phyloP scores from a whole-genome alignment of 2,888 invertebrate genomes.

The Cactoblastis cactorum region DNA sequence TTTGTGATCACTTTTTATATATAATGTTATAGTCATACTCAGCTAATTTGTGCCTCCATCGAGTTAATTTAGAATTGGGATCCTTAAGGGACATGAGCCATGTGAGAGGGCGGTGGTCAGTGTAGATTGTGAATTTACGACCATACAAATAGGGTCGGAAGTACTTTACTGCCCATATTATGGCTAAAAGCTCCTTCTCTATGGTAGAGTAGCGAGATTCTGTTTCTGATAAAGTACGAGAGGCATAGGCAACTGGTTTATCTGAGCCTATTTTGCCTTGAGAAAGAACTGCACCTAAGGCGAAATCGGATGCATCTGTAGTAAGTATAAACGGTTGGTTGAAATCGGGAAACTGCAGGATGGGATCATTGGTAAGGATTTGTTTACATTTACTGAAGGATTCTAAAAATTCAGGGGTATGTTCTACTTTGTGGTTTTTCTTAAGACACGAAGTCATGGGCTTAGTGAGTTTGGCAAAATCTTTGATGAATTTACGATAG shows the following conservation, averaged over 20 bases:
- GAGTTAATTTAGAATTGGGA: neutral
- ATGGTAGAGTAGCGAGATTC: too few species aligned
- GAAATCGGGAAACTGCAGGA: neutral
- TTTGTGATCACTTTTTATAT: neutral
- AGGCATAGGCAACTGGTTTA: neutral
- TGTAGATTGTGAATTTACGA: neutral
- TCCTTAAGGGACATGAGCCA: neutral
- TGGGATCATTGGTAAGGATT: neutral
- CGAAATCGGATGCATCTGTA: neutral
- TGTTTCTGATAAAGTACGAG: neutral
- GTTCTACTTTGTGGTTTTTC: conserved; percentile 20
- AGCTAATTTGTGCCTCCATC: neutral
- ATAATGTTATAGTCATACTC: neutral
- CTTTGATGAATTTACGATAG: neutral
- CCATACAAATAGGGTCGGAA: too few species aligned
- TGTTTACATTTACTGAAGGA: conserved; percentile 16
- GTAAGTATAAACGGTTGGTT: neutral
- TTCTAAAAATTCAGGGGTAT: conserved; percentile 21
- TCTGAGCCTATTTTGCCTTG: neutral
- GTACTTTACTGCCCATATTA: too few species aligned
- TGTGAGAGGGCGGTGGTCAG: neutral
- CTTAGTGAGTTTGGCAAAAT: conserved; percentile 17
- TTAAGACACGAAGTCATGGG: conserved; percentile 29
- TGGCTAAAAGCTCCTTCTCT: too few species aligned
- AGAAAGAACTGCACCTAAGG: neutral